Evolutionary conservation across 2,113 vertebrate species (phyloP).

Genomic region (Oreochromis spilurus): DNA sequence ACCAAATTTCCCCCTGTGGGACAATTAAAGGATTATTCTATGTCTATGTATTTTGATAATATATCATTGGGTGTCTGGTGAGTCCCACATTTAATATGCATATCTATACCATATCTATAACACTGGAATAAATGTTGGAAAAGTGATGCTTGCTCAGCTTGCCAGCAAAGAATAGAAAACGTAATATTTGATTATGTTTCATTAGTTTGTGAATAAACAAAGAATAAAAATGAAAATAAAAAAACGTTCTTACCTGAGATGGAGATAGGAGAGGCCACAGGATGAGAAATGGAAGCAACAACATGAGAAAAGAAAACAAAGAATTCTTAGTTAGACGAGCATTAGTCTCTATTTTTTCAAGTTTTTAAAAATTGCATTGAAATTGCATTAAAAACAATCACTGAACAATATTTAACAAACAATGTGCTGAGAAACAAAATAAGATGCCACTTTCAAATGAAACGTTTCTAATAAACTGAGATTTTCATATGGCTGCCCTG

Average conservation of each 20-base stretch:
- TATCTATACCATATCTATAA: background rate
- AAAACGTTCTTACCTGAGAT: conserved; percentile 60
- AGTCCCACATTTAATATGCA: background rate
- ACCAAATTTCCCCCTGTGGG: background rate
- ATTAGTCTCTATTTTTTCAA: background rate
- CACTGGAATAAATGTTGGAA: background rate
- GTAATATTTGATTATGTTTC: background rate
- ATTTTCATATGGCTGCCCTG: background rate
- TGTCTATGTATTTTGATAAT: background rate
- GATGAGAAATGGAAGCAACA: background rate
- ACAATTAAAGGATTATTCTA: background rate
- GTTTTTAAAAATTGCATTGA: background rate
- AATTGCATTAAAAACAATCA: background rate
- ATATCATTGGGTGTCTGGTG: background rate
- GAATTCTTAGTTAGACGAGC: background rate
- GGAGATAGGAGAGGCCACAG: background rate
- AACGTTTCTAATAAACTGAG: background rate
- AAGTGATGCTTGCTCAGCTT: background rate
- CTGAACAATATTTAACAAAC: background rate
- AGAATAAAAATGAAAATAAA: background rate
- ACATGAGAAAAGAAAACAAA: conserved; percentile 24
- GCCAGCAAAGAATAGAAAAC: background rate
- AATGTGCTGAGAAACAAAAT: background rate
- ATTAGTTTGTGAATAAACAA: background rate
- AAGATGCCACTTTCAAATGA: background rate